Base-by-base conservation (phyloP, 2,888 invertebrate species). In the Agrotis exclamationis region DNA sequence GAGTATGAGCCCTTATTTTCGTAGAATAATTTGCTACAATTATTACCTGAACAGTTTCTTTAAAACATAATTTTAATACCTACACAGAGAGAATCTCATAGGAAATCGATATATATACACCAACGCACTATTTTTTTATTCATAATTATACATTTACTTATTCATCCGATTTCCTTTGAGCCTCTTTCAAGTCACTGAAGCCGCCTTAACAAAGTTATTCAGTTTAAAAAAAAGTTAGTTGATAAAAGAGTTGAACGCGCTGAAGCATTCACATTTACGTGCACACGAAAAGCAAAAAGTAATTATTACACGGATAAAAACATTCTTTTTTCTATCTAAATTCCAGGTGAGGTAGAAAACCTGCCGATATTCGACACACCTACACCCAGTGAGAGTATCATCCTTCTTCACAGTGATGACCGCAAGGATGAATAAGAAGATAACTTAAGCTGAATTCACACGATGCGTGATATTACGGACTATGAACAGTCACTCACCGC, bases 331-430 rank as follows among this genome's bases (percentile, higher is more conserved):
- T 50, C 7, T 4, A 13, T 45, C 1, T 20, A 16, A n/a, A 58
- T 93, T 91, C 24, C 92, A 96, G 96, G 96, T 82, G 96, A 96
- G 77, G 94, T 94, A 54, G 96, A 96, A 80, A 96, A 95, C 70
- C 87, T 96, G 70, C 92, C 94, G 4, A 83, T 96, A 20, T 89
- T 95, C 20, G 95, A 95, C 33, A 91, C 94, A 2, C 92, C 94
- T 0, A 89, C 94, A 13, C 90, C 82, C 7, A 95, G 96, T 65
- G 95, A 93, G 83, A 96, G 95, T 83, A 88, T 92, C 64, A 95
- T 96, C 63, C 85, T 95, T 20, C 92, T 96, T 24, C 86, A 92
- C 57, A 85, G 89, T 47, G 94, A 94, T 33, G 93, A 94, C 13
- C 85, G 86, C 28, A 91, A 90, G 82, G 90, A 92, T 78, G 79